Evolutionary conservation across 1,140 invertebrate species (phyloP), one percentile per base, ranked within the genome.

Genomic region (Drosophila kanapiae): DNA sequence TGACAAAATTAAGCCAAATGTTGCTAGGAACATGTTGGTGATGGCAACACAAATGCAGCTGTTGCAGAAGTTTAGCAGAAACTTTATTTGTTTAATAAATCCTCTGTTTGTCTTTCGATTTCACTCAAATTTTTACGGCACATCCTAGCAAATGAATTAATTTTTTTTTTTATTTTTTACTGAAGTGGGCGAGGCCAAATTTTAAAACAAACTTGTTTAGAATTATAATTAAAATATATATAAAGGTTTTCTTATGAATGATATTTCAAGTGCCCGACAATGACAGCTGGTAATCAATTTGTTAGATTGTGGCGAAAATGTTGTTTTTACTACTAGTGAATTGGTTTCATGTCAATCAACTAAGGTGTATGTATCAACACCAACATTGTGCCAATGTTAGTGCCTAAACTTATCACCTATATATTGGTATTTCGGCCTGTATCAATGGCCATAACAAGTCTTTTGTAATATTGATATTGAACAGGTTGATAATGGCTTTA

Each of bases 401-500:
- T 11, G 18, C 35, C 23, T 31, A 6, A 9, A 63, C 51, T 18
- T 62, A 16, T 54, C 51, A 37, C 51, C 33, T 16, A 38, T 9
- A 18, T 18, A 42, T 18, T n/a, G 9, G 3, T 31, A 29, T 31
- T 40, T n/a, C n/a, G 0, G 9, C 0, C 54, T 3, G 9, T 42
- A 64, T 59, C 37, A 33, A 64, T 60, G 37, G 27, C 33, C 29
- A 54, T 56, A 38, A 23, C n/a, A 31, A 56, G 35, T 18, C 37
- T 33, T 40, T 42, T 33, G 18, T 42, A 61, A 64, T 33, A 43
- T 16, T 64, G 29, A 43, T 27, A 61, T 43, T 45, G 43, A 57
- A 61, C 62, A 61, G 56, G 54, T 43, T 18, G 62, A 64, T 64
- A 64, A 18, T 23, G 62, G 29, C 14, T 35, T 16, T 16, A 10